Conservation (phyloP, 2,797 vertebrate species). For the Cossypha caffra region DNA sequence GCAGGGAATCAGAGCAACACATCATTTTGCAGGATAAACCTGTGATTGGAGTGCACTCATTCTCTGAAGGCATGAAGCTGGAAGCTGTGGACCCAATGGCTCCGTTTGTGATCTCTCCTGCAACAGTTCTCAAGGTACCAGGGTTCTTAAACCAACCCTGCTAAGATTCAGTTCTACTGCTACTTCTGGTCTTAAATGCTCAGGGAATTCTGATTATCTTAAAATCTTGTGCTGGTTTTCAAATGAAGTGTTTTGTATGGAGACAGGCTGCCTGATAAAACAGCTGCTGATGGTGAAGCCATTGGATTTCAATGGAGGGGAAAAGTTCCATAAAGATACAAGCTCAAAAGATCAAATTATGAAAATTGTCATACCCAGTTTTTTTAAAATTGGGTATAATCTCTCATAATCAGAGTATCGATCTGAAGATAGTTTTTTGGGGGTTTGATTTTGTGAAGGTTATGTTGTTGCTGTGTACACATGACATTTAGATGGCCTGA, state of each 20-base stretch:
- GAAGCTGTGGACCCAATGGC: conserved; percentile 90
- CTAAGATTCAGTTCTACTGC: not conserved
- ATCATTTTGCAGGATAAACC: conserved; percentile 85
- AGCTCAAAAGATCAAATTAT: not conserved
- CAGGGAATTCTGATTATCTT: not conserved
- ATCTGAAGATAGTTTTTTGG: not conserved
- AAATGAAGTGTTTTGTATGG: not conserved
- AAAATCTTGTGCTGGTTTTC: not conserved
- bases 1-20: not conserved
- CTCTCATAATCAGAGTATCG: not conserved
- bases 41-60: conserved; percentile 83
- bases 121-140: conserved; percentile 92
- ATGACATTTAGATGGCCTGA: not conserved
- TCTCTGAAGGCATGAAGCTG: conserved; percentile 93
- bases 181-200: not conserved
- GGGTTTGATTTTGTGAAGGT: not conserved
- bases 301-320: not conserved
- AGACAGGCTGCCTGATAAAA: not conserved
- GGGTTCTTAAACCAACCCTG: not conserved
- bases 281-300: not conserved
- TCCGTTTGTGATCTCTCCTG: conserved; percentile 93
- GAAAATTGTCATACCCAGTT: not conserved
- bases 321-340: not conserved
- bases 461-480: not conserved
- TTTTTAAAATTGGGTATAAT: not conserved